phyloP scores from a whole-genome alignment of 2,888 invertebrate genomes.

The Ramazzottius varieornatus region DNA sequence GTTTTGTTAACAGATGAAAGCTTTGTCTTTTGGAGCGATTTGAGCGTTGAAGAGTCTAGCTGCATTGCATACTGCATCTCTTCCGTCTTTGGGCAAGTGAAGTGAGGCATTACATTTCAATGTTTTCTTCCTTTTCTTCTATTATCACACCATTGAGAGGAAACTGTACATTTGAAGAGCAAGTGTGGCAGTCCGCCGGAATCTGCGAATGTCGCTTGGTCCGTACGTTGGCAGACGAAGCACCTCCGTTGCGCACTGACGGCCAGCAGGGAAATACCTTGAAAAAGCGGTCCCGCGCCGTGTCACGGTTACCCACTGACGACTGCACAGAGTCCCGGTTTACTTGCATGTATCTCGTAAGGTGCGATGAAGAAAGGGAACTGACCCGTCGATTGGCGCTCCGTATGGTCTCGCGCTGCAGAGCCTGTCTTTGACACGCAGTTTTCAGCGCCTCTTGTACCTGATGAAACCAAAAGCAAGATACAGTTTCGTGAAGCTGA shows the following conservation, averaged over 20 bases:
- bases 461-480: too few relatives aligned
- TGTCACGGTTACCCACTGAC: too few relatives aligned
- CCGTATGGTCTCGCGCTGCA: background rate
- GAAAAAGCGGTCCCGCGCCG: background rate
- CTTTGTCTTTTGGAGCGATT: background rate
- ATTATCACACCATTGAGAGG: background rate
- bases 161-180: background rate
- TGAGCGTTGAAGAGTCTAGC: background rate
- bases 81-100: background rate
- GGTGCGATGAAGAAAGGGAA: background rate
- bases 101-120: background rate
- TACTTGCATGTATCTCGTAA: slow-evolving; percentile 1
- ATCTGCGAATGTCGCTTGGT: background rate
- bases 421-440: background rate
- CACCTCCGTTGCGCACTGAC: background rate
- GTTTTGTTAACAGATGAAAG: too few relatives aligned
- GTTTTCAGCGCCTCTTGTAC: background rate
- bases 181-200: too few relatives aligned
- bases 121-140: background rate
- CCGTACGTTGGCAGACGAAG: background rate
- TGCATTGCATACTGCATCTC: too few relatives aligned
- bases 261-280: background rate
- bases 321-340: background rate
- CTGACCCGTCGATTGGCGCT: background rate
- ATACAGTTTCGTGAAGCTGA: too few relatives aligned